Evolutionary conservation across 1,140 invertebrate genomes (phyloP), one percentile per base, ranked within the genome.

Genomic region (Drosophila sp.): DNA sequence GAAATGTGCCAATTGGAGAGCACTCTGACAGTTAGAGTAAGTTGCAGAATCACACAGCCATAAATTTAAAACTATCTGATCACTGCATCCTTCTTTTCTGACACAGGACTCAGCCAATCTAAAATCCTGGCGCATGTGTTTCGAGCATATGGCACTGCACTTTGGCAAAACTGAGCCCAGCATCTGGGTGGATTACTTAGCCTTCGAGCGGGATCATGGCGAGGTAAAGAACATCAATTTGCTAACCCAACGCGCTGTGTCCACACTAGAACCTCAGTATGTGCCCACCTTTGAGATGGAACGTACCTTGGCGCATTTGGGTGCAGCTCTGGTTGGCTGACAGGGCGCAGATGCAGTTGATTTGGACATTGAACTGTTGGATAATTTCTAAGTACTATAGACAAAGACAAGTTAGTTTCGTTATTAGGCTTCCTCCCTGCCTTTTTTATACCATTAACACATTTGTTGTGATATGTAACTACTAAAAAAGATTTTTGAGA

Each of bases 201-300:
- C 73, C n/a, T 92, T 92, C 32, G 91, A 92, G 65, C 76, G 91
- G 30, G 89, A 90, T 47, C 64, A 80, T 47, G 91, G 91, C 25
- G 82, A 91, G n/a, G 62, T 60, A 0, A 90, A 91, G 55, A 80
- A 80, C 40, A 77, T 92, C 11, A 44, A 72, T 0, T 40, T 80
- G 17, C 67, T 92, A 0, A 72, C 67, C 32, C 76, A 79, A 11
- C 73, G 90, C 1, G 91, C 91, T 3, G 64, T 87, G 5, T 66
- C 66, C 60, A 80, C 81, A 1, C 67, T 91, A 11, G 76, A 84
- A 1, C 72, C 79, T 0, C 40, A 85, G 11, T 76, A 78, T 11
- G 82, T 91, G 10, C 38, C 75, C 29, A 57, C 63, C 27, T 90
- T 90, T 58, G 80, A 87, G 33, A 77, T 71, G 29, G 67, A 80